Evolutionary conservation across 2,797 vertebrate genomes (phyloP).

Genomic region (Diplodus sargus): DNA sequence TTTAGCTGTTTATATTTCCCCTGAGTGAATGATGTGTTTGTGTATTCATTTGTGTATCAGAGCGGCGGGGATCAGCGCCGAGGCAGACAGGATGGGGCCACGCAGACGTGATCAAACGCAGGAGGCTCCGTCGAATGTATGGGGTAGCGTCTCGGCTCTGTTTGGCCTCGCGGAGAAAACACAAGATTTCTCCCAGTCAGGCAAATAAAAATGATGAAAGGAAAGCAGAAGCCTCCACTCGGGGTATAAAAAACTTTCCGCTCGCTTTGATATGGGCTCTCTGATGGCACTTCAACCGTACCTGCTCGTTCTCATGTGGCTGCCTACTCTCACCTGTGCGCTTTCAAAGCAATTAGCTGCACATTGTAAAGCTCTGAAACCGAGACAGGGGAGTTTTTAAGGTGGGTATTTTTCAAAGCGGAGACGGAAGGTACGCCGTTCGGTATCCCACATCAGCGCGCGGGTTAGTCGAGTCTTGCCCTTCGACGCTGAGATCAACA

Average conservation of each 20-base stretch:
- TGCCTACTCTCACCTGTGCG: constrained; percentile 53
- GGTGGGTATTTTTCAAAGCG: constrained; percentile 27
- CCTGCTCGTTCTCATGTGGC: constrained; percentile 64
- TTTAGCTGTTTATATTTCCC: constrained; percentile 60
- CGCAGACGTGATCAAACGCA: constrained; percentile 70
- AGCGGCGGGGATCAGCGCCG: constrained; percentile 75
- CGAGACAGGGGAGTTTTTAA: constrained; percentile 35
- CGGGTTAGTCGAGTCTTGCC: constrained; percentile 8
- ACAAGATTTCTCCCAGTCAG: constrained; percentile 44
- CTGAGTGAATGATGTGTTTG: constrained; percentile 53
- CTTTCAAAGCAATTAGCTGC: constrained; percentile 52
- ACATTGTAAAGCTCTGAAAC: constrained; percentile 36
- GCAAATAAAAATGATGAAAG: constrained; percentile 73
- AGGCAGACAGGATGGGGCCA: constrained; percentile 77
- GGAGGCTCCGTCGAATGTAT: constrained; percentile 50
- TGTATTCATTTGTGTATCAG: constrained; percentile 70
- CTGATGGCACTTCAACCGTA: constrained; percentile 62
- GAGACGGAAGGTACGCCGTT: constrained; percentile 11
- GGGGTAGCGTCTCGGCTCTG: constrained; percentile 48
- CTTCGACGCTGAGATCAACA: constrained; percentile 24
- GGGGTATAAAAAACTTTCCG: constrained; percentile 48
- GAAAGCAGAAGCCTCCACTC: constrained; percentile 25
- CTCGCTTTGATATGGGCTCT: constrained; percentile 62
- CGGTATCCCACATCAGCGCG: constrained; percentile 8
- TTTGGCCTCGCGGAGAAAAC: constrained; percentile 49